Base-by-base conservation (phyloP, 2,888 invertebrate genomes). In the Endomychus coccineus region DNA sequence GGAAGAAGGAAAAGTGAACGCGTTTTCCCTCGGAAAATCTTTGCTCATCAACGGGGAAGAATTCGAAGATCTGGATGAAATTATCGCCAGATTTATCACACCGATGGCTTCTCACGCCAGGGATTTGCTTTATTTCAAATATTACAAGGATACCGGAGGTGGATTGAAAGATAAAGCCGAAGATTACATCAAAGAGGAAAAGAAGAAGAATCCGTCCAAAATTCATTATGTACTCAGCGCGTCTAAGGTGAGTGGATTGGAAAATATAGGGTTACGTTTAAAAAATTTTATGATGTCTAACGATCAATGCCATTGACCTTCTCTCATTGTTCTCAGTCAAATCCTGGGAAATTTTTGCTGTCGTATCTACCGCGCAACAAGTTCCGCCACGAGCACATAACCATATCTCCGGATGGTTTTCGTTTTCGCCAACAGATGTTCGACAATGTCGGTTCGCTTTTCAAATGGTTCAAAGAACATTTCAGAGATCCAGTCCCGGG, bases 21-120 rank as follows among this genome's bases (percentile, higher is more conserved):
- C 88, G 0, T 98, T 96, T 62, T 92, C 94, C 36, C 70, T 98
- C 48, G 97, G 97, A 33, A 78, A 79, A 54, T 77, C 78, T 3
- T 71, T 97, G 7, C 84, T 83, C 80, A 97, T 97, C 51, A 83
- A 81, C 19, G 80, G 76, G 42, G 89, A 95, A 55, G 94, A 95
- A 58, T 98, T 92, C 65, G 98, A 99, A 69, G 98, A 99, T 68
- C 70, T 99, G 17, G 98, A 99, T 66, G 98, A 99, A 80, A 98
- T 99, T 41, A 89, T 99, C 36, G 96, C 97, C 0, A 78, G 97
- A 7, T 80, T 92, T 67, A 83, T 99, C 3, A 92, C 89, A 41
- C 98, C 97, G 0, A 95, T 98, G 95, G 95, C 96, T 0, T 78
- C 85, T 0, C 84, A 83, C 57, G 92, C 90, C 0, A 75, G 94